Evolutionary conservation across 2,888 invertebrate genomes (phyloP).

Genomic region (Anthophora plumipes): DNA sequence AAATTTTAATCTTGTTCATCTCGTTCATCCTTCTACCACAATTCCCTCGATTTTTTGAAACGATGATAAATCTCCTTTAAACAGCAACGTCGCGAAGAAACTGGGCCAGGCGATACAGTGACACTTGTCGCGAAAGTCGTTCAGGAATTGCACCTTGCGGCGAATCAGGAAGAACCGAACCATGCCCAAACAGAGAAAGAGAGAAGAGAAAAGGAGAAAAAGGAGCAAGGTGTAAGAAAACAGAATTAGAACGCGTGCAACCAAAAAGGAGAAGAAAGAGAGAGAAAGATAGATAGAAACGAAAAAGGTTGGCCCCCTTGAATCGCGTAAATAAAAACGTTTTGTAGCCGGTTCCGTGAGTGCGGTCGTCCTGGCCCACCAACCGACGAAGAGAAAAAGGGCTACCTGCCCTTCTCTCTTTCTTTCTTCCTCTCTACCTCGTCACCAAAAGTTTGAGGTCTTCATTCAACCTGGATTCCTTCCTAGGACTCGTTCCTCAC

Average conservation of each 20-base stretch:
- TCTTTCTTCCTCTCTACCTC: slow-evolving; percentile 15
- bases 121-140: slow-evolving; percentile 74
- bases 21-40: too few species aligned
- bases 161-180: background rate
- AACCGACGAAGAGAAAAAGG: slow-evolving; percentile 68
- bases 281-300: background rate
- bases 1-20: too few species aligned
- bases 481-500: slow-evolving; percentile 24
- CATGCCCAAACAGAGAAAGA: background rate
- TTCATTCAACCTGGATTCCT: slow-evolving; percentile 72
- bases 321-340: slow-evolving; percentile 77
- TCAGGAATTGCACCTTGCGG: slow-evolving; percentile 62
- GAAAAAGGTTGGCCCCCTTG: slow-evolving; percentile 38
- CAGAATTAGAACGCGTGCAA: slow-evolving; percentile 49
- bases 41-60: too few species aligned
- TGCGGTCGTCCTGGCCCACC: slow-evolving; percentile 78
- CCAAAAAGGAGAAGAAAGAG: slow-evolving; percentile 21
- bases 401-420: slow-evolving; percentile 72
- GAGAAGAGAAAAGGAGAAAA: slow-evolving; percentile 6
- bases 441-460: slow-evolving; percentile 69
- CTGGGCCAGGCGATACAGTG: slow-evolving; percentile 51
- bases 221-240: slow-evolving; percentile 54
- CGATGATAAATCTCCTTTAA: background rate
- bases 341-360: slow-evolving; percentile 77
- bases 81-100: background rate